phyloP scores from a whole-genome alignment of 2,113 vertebrate genomes.

The Lasiurus cinereus region DNA sequence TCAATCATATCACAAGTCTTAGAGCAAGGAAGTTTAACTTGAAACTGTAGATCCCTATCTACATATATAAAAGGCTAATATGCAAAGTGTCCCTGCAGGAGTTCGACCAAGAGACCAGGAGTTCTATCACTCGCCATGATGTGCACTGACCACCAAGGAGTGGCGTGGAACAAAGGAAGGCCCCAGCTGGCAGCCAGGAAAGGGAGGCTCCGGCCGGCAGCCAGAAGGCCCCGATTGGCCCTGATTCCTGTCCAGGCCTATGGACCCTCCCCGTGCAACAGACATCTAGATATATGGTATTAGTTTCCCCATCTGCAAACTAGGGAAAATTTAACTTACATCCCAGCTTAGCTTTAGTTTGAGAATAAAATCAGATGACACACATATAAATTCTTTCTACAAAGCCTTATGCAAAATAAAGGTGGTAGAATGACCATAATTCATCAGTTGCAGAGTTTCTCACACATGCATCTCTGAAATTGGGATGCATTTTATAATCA shows the following conservation, averaged over 20 bases:
- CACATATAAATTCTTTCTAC: background rate
- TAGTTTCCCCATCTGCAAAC: conserved; percentile 53
- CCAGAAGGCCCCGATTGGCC: no score
- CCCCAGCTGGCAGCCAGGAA: no score
- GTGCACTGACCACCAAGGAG: no score
- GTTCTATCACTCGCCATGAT: no score
- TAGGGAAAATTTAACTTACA: background rate
- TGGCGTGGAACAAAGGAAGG: no score
- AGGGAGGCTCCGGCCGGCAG: no score
- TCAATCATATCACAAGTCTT: background rate
- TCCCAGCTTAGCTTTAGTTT: conserved; percentile 32
- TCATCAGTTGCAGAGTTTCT: conserved; percentile 8
- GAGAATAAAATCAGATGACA: conserved; percentile 23
- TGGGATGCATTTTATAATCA: conserved; percentile 32
- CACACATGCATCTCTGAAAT: conserved; percentile 45
- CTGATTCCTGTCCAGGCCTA: no score
- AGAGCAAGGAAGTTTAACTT: background rate
- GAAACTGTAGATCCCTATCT: background rate
- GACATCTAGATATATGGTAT: background rate
- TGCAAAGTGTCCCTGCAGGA: no score
- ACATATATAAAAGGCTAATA: no score
- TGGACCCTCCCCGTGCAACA: no score
- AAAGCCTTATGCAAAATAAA: conserved; percentile 54
- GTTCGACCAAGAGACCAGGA: no score
- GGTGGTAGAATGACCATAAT: conserved; percentile 16